Evolutionary conservation across 2,888 invertebrate species (phyloP).

Genomic region (Biston betularia): DNA sequence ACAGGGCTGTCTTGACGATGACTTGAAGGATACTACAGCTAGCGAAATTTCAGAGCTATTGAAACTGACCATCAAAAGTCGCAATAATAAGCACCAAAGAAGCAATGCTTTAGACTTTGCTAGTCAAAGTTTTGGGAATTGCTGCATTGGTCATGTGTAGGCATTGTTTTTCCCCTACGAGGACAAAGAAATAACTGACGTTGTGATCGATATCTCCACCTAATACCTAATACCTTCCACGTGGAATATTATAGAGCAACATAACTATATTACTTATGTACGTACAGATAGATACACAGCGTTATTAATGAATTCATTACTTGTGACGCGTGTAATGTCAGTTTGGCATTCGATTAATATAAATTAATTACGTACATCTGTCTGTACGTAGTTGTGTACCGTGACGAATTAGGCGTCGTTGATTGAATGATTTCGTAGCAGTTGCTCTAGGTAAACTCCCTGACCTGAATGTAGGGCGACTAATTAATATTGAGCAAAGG

Average conservation of each 20-base stretch:
- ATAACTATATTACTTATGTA: background rate
- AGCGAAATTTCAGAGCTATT: too few species aligned
- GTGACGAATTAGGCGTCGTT: constrained; percentile 42
- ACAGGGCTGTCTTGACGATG: too few species aligned
- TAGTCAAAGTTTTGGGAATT: too few species aligned
- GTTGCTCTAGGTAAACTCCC: background rate
- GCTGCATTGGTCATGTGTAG: too few species aligned
- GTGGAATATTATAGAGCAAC: constrained; percentile 2
- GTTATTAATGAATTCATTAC: constrained; percentile 67
- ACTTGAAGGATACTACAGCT: too few species aligned
- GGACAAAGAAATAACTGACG: too few species aligned
- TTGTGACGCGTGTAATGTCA: constrained; percentile 55
- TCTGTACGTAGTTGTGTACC: constrained; percentile 37
- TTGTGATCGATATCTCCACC: background rate
- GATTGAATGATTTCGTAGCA: constrained; percentile 42
- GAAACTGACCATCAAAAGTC: too few species aligned
- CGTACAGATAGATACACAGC: constrained; percentile 40
- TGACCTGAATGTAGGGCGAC: background rate
- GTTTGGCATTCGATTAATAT: constrained; percentile 58
- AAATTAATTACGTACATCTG: constrained; percentile 52
- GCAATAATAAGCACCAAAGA: too few species aligned
- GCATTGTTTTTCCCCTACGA: too few species aligned
- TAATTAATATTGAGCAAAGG: background rate
- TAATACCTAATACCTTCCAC: constrained; percentile 8
- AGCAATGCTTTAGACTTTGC: too few species aligned